Evolutionary conservation across 2,888 invertebrate species (phyloP), one percentile per base, ranked within the genome.

Genomic region (Mesoligia furuncula): DNA sequence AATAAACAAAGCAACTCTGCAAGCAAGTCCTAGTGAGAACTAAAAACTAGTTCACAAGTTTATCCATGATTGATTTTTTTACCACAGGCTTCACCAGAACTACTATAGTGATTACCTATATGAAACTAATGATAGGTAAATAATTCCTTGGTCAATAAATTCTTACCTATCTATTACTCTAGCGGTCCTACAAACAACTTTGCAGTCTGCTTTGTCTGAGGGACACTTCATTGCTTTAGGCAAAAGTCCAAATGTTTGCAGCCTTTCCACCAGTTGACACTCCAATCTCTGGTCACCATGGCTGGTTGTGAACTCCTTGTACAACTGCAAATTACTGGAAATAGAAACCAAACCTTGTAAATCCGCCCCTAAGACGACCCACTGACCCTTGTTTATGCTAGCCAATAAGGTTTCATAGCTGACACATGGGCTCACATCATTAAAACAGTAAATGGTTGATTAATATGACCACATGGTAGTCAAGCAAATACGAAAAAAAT

Each of bases 131-230:
- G 1, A 36, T n/a, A 27, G 59, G 27, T 27, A 20, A 31, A 24
- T 65, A 0, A 51, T 62, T 17, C 9, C 4, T 15, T 36, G 9
- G 66, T 27, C 20, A 67, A 67, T 24, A 57, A 27, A 11, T 36
- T 74, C 83, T 86, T 87, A 95, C 96, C 94, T 94, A 84, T 96
- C 96, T 81, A 95, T 91, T 24, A 96, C 96, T 89, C 96, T 91
- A 13, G 95, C 96, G 59, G 90, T 77, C 91, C 90, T 95, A 77
- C 92, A 93, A 13, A 92, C 83, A 59, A 95, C 90, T 75, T 91
- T 91, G 79, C 96, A 96, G 17, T 92, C 91, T 27, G 93, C 90
- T 70, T 89, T 90, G 48, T 90, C 90, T 42, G 91, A 85, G 0
- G 92, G 91, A 84, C 96, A 96, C 70, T 89, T 90, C 0, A 95